Conservation (phyloP, 2,888 invertebrate genomes). For the Aphodius granarius region DNA sequence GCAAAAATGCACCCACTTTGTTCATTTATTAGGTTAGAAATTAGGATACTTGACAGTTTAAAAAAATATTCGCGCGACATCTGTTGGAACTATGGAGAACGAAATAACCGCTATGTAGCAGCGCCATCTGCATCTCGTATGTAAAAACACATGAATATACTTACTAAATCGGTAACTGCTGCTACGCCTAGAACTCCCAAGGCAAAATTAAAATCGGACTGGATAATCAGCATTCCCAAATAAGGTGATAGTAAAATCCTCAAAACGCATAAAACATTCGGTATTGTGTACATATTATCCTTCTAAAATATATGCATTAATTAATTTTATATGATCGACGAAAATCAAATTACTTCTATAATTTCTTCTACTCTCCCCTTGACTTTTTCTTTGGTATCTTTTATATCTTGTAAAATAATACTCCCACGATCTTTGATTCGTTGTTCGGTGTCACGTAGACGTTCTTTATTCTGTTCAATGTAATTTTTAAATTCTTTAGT, state of each 20-base stretch:
- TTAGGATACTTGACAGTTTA: no score
- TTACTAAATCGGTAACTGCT: constrained; percentile 88
- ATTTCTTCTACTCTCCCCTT: constrained; percentile 74
- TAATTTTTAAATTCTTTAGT: constrained; percentile 44
- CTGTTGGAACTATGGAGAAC: no score
- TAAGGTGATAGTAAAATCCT: constrained; percentile 87
- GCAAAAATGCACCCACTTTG: no score
- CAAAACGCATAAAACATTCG: constrained; percentile 85
- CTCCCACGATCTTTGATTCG: constrained; percentile 63
- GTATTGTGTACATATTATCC: constrained; percentile 92
- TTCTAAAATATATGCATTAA: constrained; percentile 52
- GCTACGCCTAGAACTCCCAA: constrained; percentile 82
- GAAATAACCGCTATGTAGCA: no score
- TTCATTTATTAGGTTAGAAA: no score
- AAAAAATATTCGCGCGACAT: no score
- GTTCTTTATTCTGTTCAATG: constrained; percentile 64
- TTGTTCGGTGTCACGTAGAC: constrained; percentile 62
- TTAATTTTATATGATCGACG: not conserved
- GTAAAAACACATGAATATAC: no score
- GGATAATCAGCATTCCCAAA: constrained; percentile 85
- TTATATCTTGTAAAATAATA: constrained; percentile 69
- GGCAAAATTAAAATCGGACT: constrained; percentile 78
- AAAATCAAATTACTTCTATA: constrained; percentile 62
- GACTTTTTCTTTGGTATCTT: constrained; percentile 70
- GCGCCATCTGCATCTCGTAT: no score